Conservation (phyloP, 2,113 vertebrate genomes). For the Gopherus evgoodei region DNA sequence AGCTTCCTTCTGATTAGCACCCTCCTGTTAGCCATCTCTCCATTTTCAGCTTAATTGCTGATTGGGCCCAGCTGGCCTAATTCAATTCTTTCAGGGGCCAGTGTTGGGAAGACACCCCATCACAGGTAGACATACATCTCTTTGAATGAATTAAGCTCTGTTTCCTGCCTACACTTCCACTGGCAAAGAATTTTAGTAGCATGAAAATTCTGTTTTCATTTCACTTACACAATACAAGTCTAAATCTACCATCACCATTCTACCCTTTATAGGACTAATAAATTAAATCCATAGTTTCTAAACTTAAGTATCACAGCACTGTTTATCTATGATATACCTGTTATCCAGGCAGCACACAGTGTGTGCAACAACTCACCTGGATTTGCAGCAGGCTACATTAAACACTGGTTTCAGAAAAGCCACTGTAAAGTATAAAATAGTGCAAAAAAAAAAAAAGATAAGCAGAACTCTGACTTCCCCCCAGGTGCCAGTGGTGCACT, state of each 20-base stretch:
- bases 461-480: background rate
- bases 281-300: background rate
- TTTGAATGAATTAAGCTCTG: background rate
- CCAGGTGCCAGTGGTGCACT: background rate
- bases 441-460: background rate
- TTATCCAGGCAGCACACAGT: background rate
- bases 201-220: conserved; percentile 10
- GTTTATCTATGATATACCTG: background rate
- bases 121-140: background rate
- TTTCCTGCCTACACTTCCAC: background rate
- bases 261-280: background rate
- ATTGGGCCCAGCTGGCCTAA: background rate
- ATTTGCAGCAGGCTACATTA: background rate
- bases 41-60: background rate
- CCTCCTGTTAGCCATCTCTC: background rate
- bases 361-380: accelerated
- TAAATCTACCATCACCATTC: conserved; percentile 8
- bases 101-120: background rate
- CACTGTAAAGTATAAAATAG: background rate
- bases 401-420: background rate
- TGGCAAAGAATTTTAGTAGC: background rate
- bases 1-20: background rate
- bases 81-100: background rate
- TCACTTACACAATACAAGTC: background rate
- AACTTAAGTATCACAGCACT: background rate